Percentiles rank a stretch among this genome's conserved stretches.
Evolutionary conservation across 2,888 invertebrate genomes (phyloP).

Genomic region (Anarsia innoxiella): DNA sequence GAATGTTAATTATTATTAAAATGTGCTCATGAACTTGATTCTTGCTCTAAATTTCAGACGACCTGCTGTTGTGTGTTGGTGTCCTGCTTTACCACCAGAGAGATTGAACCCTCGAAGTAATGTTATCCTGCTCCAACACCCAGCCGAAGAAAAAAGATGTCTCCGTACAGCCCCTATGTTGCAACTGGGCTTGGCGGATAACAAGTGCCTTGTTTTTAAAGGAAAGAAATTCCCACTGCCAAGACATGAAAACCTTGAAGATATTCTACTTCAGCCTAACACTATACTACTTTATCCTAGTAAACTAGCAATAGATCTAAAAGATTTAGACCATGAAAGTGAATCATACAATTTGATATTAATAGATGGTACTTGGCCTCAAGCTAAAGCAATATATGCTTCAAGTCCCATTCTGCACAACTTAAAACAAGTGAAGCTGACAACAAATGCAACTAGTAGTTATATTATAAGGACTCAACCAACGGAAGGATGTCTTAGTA

Average conservation of each 20-base stretch:
- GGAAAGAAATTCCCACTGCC: slow-evolving; percentile 89
- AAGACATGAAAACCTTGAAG: slow-evolving; percentile 78
- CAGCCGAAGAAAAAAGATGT: slow-evolving; percentile 93
- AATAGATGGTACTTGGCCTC: slow-evolving; percentile 97
- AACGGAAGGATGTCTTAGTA: slow-evolving; percentile 92
- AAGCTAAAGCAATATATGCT: slow-evolving; percentile 93
- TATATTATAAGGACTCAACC: slow-evolving; percentile 96
- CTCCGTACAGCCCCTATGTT: slow-evolving; percentile 94
- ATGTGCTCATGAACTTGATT: slow-evolving; percentile 2
- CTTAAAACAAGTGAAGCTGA: slow-evolving; percentile 87
- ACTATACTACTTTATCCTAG: slow-evolving; percentile 89
- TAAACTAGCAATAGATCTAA: slow-evolving; percentile 81
- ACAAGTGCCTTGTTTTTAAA: slow-evolving; percentile 85
- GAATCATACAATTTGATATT: slow-evolving; percentile 85
- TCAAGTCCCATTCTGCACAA: slow-evolving; percentile 84
- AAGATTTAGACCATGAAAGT: slow-evolving; percentile 53
- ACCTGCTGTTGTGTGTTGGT: slow-evolving; percentile 93
- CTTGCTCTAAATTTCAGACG: slow-evolving; percentile 73
- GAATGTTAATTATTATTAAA: neutral
- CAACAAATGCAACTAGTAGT: slow-evolving; percentile 82
- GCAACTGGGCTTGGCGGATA: slow-evolving; percentile 80
- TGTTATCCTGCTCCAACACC: slow-evolving; percentile 91
- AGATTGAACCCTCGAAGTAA: slow-evolving; percentile 80
- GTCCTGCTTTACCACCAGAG: slow-evolving; percentile 83
- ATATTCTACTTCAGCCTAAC: slow-evolving; percentile 78